Conservation (phyloP, 1,140 invertebrate species). For the Drosophila bipectinata region DNA sequence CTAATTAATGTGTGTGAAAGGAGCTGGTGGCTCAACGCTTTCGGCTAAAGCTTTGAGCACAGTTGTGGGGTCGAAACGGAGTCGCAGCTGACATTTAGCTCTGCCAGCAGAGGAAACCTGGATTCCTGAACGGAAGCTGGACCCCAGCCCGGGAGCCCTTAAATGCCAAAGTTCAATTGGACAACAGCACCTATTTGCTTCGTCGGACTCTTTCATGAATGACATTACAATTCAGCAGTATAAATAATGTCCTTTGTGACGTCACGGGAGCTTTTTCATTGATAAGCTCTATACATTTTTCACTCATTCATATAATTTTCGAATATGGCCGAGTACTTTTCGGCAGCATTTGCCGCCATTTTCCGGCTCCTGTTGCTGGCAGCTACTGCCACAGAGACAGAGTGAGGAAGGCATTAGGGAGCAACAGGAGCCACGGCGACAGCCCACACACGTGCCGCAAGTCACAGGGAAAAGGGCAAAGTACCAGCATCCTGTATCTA, state of each 20-base stretch:
- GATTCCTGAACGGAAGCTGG: neutral
- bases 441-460: slow-evolving; percentile 56
- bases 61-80: slow-evolving; percentile 13
- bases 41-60: slow-evolving; percentile 18
- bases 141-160: neutral
- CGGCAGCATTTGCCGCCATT: slow-evolving; percentile 46
- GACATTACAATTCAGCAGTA: slow-evolving; percentile 12
- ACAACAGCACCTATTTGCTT: neutral
- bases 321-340: slow-evolving; percentile 9
- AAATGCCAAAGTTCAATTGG: slow-evolving; percentile 65
- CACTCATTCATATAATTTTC: slow-evolving; percentile 51
- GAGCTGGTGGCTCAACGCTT: slow-evolving; percentile 10
- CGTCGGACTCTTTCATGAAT: slow-evolving; percentile 39
- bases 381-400: slow-evolving; percentile 15
- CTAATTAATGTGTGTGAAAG: slow-evolving; percentile 34
- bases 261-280: slow-evolving; percentile 71
- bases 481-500: slow-evolving; percentile 32
- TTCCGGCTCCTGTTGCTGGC: slow-evolving; percentile 14
- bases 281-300: slow-evolving; percentile 43
- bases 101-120: neutral
- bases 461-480: slow-evolving; percentile 66
- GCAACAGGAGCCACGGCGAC: slow-evolving; percentile 13
- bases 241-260: slow-evolving; percentile 16
- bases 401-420: slow-evolving; percentile 4
- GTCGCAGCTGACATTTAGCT: slow-evolving; percentile 41